Base-by-base conservation (phyloP, 2,113 vertebrate genomes). In the Micromys minutus region DNA sequence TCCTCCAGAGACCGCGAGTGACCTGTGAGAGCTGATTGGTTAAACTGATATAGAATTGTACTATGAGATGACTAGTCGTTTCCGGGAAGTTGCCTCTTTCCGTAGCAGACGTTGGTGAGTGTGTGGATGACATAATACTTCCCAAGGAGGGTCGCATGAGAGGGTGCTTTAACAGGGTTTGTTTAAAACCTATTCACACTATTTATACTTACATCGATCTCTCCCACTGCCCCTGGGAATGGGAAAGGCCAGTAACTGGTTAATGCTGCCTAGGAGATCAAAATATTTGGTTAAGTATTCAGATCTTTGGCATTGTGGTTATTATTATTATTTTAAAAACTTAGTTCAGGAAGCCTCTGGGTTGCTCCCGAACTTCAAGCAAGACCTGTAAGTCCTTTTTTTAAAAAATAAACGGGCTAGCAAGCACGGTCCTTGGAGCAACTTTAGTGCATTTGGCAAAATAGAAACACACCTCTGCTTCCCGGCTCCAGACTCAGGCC, bases 281-380 rank as follows among this genome's bases (percentile, higher is more conserved):
- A 50, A 93, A 29, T 55, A 92, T 86, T 84, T 85, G 17, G 3
- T 90, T 47, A 81, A 90, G 80, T 85, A 89, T 85, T 81, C 81
- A 88, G 9, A 86, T 52, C 65, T 55, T 22, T 79, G 55, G 22
- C 69, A 55, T 72, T 65, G 24, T 0, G 1, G 52, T 74, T n/a
- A n/a, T n/a, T n/a, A n/a, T n/a, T n/a, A n/a, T n/a, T n/a, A n/a
- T n/a, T n/a, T n/a, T n/a, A n/a, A n/a, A 65, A 96, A 65, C 7
- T n/a, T 12, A 72, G 63, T 69, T 47, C 69, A 74, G 36, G 93
- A 89, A 85, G 71, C 0, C n/a, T 90, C 85, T 72, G 81, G n/a
- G n/a, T 55, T 4, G 39, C 81, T 39, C 61, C 59, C n/a, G 81
- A 61, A 17, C 39, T 94, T 76, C 7, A 15, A 26, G 45, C 15